These are phyloP conservation scores for Pantherophis alleghaniensis DNA, from an alignment of 2,797 vertebrate species.

Conservation along the genomic window DNA sequence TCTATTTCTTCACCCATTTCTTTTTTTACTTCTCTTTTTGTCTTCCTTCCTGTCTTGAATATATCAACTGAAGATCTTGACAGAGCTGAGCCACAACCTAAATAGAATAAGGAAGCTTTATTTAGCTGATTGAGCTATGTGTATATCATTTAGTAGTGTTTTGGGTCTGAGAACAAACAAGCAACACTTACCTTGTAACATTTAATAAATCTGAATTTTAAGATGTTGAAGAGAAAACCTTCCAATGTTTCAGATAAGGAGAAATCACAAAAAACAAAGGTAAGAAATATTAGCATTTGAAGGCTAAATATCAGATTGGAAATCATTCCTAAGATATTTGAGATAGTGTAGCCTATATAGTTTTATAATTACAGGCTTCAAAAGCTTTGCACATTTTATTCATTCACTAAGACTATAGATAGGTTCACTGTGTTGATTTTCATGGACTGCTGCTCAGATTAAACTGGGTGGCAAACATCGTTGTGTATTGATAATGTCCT, in stretches of 20 bases:
- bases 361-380: not conserved
- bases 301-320: not conserved
- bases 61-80: not conserved
- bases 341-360: not conserved
- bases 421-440: not conserved
- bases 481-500: not conserved
- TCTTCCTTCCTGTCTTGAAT: constrained; percentile 8
- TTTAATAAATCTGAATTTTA: constrained; percentile 45
- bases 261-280: constrained; percentile 90
- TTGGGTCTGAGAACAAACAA: constrained; percentile 34
- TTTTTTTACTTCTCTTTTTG: constrained; percentile 11
- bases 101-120: constrained; percentile 68
- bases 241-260: constrained; percentile 91
- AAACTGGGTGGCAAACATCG: not conserved
- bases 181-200: constrained; percentile 4
- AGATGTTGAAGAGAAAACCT: constrained; percentile 91
- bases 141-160: not conserved
- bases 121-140: not conserved
- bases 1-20: not conserved
- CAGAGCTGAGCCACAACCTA: constrained; percentile 67
- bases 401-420: not conserved
- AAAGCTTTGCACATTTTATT: not conserved
- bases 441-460: not conserved
- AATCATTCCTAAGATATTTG: not conserved
- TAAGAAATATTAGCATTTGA: constrained; percentile 67